Base-by-base conservation (phyloP, 1,140 invertebrate genomes). In the Druon quercuslanigerum region DNA sequence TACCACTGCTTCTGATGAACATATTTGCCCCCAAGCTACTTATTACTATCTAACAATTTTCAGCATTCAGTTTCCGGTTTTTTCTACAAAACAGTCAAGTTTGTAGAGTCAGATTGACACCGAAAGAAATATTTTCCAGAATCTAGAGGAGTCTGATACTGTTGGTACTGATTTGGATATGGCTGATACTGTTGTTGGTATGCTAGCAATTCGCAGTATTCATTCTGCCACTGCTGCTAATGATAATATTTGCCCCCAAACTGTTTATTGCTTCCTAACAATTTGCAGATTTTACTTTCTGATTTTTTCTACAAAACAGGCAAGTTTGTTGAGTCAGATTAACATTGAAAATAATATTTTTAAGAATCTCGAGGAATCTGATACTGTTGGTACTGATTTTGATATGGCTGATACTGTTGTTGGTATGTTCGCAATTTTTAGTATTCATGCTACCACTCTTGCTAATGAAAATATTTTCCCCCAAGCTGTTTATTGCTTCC, bases 291-390 rank as follows among this genome's bases (percentile, higher is more conserved):
- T 33, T 33, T 5, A 5, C 2, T 33, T 33, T 5, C 4, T 4
- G 5, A 17, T 16, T 54, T 54, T 7, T 4, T 25, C 40, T 9
- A 66, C 6, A 46, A 66, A 66, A 66, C 25, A 0, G 60, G 46
- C 0, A 66, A n/a, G n/a, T 66, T n/a, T 6, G 33, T 40, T 9
- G 25, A 66, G 40, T 66, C 60, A 4, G 33, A 40, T n/a, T 66
- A 33, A 7, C n/a, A 16, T n/a, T 66, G 25, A 8, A 40, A 66
- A 66, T 33, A 33, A 40, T 66, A 66, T 66, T 66, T 66, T 66
- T 16, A 33, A 14, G 7, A 25, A 8, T 66, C 60, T 5, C 14
- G 57, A 1, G 57, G 40, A 40, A 40, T 12, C 52, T 72, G n/a
- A n/a, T n/a, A n/a, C n/a, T n/a, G n/a, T n/a, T 25, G 20, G 20